phyloP scores from a whole-genome alignment of 2,888 invertebrate genomes.

The Lutraria lutraria region DNA sequence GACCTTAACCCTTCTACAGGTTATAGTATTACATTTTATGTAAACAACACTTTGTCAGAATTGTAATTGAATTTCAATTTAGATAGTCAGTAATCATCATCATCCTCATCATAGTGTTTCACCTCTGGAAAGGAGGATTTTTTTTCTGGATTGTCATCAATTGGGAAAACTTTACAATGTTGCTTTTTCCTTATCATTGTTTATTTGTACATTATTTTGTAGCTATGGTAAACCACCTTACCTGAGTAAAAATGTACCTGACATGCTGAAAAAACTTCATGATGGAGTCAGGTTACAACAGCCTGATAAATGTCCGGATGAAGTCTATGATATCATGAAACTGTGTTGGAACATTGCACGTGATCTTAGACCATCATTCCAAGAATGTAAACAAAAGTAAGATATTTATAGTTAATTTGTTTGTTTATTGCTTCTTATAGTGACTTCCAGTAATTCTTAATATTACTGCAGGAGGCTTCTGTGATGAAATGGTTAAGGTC shows the following conservation, averaged over 20 bases:
- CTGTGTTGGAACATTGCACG: conserved; percentile 51
- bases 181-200: too few species aligned
- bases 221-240: conserved; percentile 59
- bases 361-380: conserved; percentile 47
- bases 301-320: conserved; percentile 33
- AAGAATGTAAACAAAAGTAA: conserved; percentile 39
- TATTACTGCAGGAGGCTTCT: background rate
- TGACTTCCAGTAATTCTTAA: too few species aligned
- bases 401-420: background rate
- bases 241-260: conserved; percentile 32
- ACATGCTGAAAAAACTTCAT: conserved; percentile 18
- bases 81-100: too few species aligned
- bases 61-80: too few species aligned
- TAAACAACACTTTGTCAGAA: too few species aligned
- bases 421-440: too few species aligned
- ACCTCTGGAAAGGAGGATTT: too few species aligned
- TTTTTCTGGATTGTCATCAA: too few species aligned
- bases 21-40: too few species aligned
- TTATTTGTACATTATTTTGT: background rate
- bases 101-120: too few species aligned
- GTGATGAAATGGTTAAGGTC: background rate
- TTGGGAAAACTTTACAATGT: too few species aligned
- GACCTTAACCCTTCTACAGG: too few species aligned
- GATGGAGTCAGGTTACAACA: conserved; percentile 39
- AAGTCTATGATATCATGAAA: conserved; percentile 50